Evolutionary conservation across 2,797 vertebrate species (phyloP).

Genomic region (Miichthys miiuy): DNA sequence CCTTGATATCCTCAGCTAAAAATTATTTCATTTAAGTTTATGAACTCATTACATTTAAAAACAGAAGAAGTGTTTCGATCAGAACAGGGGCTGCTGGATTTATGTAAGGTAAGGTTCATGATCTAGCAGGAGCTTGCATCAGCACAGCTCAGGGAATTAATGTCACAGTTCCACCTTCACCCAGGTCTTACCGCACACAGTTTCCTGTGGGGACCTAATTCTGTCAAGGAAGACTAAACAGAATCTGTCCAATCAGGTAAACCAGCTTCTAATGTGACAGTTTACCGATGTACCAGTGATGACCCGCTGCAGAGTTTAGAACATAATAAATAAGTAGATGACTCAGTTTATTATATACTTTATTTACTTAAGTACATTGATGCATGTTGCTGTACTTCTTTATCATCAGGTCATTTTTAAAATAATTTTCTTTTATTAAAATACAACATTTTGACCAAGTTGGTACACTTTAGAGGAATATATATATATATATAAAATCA

Average conservation of each 20-base stretch:
- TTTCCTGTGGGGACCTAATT: slow-evolving; percentile 86
- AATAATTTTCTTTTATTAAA: no score
- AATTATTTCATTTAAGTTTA: neutral
- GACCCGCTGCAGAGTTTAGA: neutral
- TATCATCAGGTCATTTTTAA: neutral
- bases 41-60: neutral
- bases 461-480: neutral
- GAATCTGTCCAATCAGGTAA: slow-evolving; percentile 65
- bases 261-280: slow-evolving; percentile 44
- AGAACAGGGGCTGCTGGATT: slow-evolving; percentile 62
- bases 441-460: neutral
- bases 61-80: slow-evolving; percentile 27
- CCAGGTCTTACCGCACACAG: slow-evolving; percentile 74
- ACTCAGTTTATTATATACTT: neutral
- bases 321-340: neutral
- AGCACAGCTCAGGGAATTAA: slow-evolving; percentile 86
- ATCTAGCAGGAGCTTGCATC: slow-evolving; percentile 75
- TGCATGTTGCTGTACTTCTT: neutral
- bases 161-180: slow-evolving; percentile 78
- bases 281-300: slow-evolving; percentile 24
- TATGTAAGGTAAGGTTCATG: slow-evolving; percentile 63
- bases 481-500: neutral
- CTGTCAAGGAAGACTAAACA: slow-evolving; percentile 72
- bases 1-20: neutral
- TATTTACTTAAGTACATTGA: neutral